A percentile compares a stretch with the other conserved stretches of the same genome.
Evolutionary conservation across 2,113 vertebrate genomes (phyloP).

Genomic region (Colaptes auratus): DNA sequence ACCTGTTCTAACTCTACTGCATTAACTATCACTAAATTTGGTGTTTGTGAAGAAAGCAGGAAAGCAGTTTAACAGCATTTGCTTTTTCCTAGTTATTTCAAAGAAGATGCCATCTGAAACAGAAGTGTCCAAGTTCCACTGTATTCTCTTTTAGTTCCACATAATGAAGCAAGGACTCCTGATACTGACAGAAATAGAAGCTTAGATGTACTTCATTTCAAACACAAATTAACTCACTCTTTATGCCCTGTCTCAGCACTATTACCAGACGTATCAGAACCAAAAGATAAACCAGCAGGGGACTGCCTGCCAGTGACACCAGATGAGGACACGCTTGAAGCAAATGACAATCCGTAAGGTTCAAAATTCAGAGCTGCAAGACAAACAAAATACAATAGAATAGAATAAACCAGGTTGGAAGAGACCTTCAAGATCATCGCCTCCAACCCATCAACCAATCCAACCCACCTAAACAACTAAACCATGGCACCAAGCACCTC

Average conservation of each 20-base stretch:
- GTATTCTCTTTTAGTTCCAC: not conserved
- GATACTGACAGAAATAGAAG: not conserved
- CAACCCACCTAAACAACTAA: too few relatives aligned
- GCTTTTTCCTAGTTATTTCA: not conserved
- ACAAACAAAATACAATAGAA: conserved; percentile 39
- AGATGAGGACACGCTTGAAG: conserved; percentile 82
- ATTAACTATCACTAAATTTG: not conserved
- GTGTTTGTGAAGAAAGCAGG: not conserved
- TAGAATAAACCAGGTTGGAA: too few relatives aligned
- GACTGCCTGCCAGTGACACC: conserved; percentile 88
- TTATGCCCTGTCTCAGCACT: conserved; percentile 84
- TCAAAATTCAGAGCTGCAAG: conserved; percentile 90
- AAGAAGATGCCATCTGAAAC: not conserved
- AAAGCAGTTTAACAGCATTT: not conserved
- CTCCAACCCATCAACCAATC: too few relatives aligned
- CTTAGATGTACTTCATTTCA: not conserved
- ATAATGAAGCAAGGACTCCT: not conserved
- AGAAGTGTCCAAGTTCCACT: not conserved
- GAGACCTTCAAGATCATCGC: too few relatives aligned
- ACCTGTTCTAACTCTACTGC: not conserved
- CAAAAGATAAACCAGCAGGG: conserved; percentile 87
- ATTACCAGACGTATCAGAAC: conserved; percentile 89
- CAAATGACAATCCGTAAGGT: conserved; percentile 89
- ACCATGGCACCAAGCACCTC: too few relatives aligned
- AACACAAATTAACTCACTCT: conserved; percentile 81